Base-by-base conservation (phyloP, 2,113 vertebrate species). In the Chloropsis hardwickii region DNA sequence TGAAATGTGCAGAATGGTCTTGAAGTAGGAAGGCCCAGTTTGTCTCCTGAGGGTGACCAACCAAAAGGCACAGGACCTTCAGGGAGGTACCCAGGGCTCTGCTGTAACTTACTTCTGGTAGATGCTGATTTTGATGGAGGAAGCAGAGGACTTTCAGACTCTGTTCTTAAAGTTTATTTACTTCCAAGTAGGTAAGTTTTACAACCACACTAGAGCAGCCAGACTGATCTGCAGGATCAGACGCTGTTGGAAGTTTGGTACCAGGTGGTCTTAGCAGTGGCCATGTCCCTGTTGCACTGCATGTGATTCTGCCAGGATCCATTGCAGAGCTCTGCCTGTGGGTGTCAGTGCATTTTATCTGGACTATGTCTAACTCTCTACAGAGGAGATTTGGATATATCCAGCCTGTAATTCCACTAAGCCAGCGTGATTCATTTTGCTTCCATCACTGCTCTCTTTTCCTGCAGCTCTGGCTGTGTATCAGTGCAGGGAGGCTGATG, bases 261-360 rank as follows among this genome's bases (percentile, higher is more conserved):
- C 72, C 28, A 23, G 29, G 27, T 69, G 69, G 19, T 70, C 21
- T 39, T 40, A 17, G 28, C 0, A 0, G 29, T 71, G 44, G 25
- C 88, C 0, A 0, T 57, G 66, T 19, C 4, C 1, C 1, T 57
- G 56, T 72, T 66, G 35, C 35, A 7, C 77, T 28, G 44, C 65
- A 8, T 2, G 3, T 54, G 42, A 14, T 78, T 81, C 44, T 74
- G 65, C 2, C 3, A 45, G 85, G 76, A 53, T 48, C 23, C 57
- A 18, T 66, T 0, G 0, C 65, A 64, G 72, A 92, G 31, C 53
- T 88, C 48, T 67, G 62, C 56, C 40, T 48, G 21, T 66, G 54
- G n/a, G 8, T 76, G 27, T 40, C 71, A 53, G 44, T 76, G 58
- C 40, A 15, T 85, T 88, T 76, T 76, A 9, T 57, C 40, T 82